A percentile compares a stretch with the other conserved stretches of the same genome.
Conservation (phyloP, 2,797 vertebrate species). For the Enteromius viviparus region DNA sequence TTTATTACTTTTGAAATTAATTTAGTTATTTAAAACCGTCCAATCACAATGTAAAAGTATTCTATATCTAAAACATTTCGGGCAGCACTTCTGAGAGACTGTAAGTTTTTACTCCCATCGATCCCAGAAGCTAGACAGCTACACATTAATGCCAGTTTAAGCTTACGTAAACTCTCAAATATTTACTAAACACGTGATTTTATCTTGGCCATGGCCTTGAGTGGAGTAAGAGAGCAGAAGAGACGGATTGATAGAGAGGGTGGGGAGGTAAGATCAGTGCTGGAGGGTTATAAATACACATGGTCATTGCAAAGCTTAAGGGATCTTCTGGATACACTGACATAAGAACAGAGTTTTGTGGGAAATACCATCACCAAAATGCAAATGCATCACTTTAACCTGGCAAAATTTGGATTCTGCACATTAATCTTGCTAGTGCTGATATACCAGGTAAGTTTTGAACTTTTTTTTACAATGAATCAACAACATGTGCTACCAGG, state of each 20-base stretch:
- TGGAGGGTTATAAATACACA: conserved; percentile 48
- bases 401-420: conserved; percentile 28
- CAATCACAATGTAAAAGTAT: neutral
- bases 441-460: conserved; percentile 51
- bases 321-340: conserved; percentile 1
- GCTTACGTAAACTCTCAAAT: conserved; percentile 58
- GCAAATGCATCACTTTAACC: conserved; percentile 24
- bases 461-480: neutral
- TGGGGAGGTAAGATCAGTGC: conserved; percentile 17
- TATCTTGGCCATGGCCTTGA: conserved; percentile 34
- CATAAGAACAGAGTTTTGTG: neutral
- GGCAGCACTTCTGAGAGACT: neutral
- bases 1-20: neutral
- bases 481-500: too few relatives aligned
- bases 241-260: conserved; percentile 30
- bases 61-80: neutral
- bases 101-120: conserved; percentile 12
- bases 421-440: conserved; percentile 52
- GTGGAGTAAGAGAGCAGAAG: conserved; percentile 42
- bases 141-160: conserved; percentile 35
- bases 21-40: neutral
- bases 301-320: neutral
- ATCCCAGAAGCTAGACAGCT: conserved; percentile 25
- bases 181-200: conserved; percentile 54
- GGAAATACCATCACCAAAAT: conserved; percentile 34